phyloP scores from a whole-genome alignment of 2,113 vertebrate genomes.

The Dipodomys ordii region DNA sequence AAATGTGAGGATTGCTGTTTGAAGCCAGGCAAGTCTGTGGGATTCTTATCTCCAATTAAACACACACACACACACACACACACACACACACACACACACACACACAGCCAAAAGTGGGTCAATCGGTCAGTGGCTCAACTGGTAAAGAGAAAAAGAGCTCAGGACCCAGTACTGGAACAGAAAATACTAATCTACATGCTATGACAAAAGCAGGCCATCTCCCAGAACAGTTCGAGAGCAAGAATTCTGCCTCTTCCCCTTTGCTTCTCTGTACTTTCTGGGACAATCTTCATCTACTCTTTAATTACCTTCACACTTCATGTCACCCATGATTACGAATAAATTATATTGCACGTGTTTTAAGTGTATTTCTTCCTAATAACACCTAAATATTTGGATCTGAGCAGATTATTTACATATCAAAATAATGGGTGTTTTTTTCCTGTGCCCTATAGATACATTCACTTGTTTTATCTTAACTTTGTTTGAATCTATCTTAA shows the following conservation, averaged over 20 bases:
- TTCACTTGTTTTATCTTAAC: background rate
- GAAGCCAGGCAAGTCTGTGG: too few species aligned
- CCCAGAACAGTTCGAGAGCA: background rate
- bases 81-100: too few species aligned
- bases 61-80: too few species aligned
- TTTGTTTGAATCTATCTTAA: slow-evolving; percentile 16
- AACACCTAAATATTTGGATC: background rate
- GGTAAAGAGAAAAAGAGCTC: too few species aligned
- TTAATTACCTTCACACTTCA: background rate
- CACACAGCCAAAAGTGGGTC: too few species aligned
- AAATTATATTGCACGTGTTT: background rate
- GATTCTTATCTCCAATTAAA: too few species aligned
- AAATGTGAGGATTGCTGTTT: too few species aligned
- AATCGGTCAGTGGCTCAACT: too few species aligned
- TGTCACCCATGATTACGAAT: background rate
- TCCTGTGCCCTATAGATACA: background rate
- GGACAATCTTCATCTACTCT: background rate
- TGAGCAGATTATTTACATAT: slow-evolving; percentile 31
- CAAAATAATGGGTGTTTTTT: slow-evolving; percentile 12
- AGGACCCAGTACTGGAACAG: too few species aligned
- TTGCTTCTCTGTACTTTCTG: background rate
- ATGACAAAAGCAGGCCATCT: background rate
- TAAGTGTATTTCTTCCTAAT: background rate
- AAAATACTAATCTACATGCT: background rate
- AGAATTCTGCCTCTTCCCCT: background rate